A percentile compares a stretch with the other conserved stretches of the same genome.
Conservation (phyloP, 2,797 vertebrate species). For the Falco concolor region DNA sequence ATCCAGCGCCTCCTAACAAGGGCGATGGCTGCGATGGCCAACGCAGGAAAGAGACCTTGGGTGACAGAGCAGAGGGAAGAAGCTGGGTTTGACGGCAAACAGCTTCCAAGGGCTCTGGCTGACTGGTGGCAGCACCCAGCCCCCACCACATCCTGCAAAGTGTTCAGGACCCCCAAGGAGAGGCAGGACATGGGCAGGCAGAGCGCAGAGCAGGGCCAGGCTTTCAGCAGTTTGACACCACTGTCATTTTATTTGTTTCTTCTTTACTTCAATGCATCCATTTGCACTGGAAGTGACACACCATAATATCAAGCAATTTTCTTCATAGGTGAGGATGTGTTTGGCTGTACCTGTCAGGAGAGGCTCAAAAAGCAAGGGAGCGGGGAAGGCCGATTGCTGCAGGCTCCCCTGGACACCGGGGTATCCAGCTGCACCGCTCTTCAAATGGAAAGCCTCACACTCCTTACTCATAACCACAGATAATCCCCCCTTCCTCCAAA, state of each 20-base stretch:
- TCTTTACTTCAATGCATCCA: not conserved
- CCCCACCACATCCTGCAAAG: not conserved
- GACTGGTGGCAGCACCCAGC: fast-evolving
- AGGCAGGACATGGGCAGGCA: not conserved
- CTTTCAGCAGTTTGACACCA: fast-evolving
- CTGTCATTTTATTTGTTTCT: not conserved
- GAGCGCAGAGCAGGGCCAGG: not conserved
- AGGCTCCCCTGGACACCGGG: fast-evolving
- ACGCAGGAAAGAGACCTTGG: not conserved
- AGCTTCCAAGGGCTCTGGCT: not conserved
- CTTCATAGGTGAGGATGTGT: not conserved
- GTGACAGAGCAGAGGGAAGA: not conserved
- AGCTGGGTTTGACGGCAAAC: not conserved
- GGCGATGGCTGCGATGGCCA: not conserved
- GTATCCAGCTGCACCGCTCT: not conserved
- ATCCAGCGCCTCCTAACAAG: not conserved
- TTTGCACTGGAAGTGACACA: not conserved
- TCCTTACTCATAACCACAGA: not conserved
- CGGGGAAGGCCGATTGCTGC: not conserved
- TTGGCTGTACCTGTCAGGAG: fast-evolving
- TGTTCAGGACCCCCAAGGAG: not conserved
- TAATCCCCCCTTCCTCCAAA: not conserved
- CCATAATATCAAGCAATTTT: not conserved
- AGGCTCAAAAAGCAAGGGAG: not conserved
- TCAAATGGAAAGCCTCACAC: not conserved